These are phyloP conservation scores for Criorhina ranunculi DNA, from an alignment of 2,888 invertebrate species.

Conservation along the genomic window DNA sequence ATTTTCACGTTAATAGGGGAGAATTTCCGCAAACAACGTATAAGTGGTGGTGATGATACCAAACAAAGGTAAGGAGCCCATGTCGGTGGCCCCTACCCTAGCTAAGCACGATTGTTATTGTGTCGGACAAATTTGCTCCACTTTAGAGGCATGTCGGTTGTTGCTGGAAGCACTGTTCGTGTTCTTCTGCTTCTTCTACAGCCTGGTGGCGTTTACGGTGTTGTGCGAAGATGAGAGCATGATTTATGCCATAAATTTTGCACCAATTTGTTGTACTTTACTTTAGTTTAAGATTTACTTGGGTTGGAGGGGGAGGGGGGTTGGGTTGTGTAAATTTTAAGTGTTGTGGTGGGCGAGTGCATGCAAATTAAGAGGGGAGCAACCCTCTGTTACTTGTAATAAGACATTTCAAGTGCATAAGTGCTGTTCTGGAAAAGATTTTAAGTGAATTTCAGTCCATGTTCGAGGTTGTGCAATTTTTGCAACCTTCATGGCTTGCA, in stretches of 20 bases:
- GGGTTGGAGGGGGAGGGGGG: slow-evolving; percentile 14
- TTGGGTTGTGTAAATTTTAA: background rate
- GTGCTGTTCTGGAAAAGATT: too few relatives aligned
- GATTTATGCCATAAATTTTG: slow-evolving; percentile 76
- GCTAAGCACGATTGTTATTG: slow-evolving; percentile 32
- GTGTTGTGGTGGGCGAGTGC: background rate
- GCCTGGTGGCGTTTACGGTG: slow-evolving; percentile 41
- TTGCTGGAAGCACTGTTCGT: slow-evolving; percentile 69
- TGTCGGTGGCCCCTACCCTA: background rate
- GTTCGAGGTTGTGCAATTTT: too few relatives aligned
- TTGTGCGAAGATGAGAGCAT: slow-evolving; percentile 62
- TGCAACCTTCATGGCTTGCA: too few relatives aligned
- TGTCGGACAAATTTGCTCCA: slow-evolving; percentile 75
- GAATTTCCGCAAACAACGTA: slow-evolving; percentile 67
- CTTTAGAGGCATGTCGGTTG: slow-evolving; percentile 66
- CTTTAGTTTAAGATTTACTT: slow-evolving; percentile 70
- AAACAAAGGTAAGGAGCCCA: slow-evolving; percentile 25
- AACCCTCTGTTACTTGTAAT: slow-evolving; percentile 16
- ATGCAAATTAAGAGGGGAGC: slow-evolving; percentile 1
- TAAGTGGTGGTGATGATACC: slow-evolving; percentile 71
- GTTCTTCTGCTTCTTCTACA: slow-evolving; percentile 31
- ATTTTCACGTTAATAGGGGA: slow-evolving; percentile 66
- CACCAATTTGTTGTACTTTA: slow-evolving; percentile 75
- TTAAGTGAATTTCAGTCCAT: too few relatives aligned
- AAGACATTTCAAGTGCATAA: slow-evolving; percentile 15